These are phyloP conservation scores for Pimpla rufipes DNA, from an alignment of 2,888 invertebrate genomes.

Conservation along the genomic window DNA sequence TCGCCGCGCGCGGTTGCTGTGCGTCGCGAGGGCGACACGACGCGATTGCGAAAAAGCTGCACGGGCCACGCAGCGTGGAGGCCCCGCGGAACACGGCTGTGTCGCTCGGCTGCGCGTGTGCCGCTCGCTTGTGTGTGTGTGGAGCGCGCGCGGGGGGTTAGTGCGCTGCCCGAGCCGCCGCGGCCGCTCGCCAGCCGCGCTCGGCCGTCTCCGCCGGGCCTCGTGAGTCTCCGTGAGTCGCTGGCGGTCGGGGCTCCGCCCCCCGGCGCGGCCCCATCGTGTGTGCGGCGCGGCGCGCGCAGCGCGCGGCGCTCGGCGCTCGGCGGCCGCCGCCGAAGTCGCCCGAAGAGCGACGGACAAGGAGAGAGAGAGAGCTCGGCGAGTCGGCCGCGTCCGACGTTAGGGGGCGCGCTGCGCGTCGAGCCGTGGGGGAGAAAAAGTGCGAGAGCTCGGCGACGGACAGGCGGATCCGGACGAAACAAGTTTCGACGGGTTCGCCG, in stretches of 20 bases:
- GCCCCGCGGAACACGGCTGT: slow-evolving; percentile 3
- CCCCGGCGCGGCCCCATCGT: neutral
- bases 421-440: neutral
- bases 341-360: neutral
- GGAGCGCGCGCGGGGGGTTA: slow-evolving; percentile 33
- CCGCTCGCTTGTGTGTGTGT: neutral
- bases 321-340: neutral
- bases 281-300: neutral
- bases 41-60: slow-evolving; percentile 53
- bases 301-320: too few species aligned
- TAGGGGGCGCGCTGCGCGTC: too few species aligned
- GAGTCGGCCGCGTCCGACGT: too few species aligned
- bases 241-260: neutral
- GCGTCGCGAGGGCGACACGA: slow-evolving; percentile 58
- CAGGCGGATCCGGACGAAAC: neutral
- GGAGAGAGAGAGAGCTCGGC: neutral
- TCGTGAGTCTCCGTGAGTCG: slow-evolving; percentile 10
- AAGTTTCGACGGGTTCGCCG: neutral
- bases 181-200: neutral
- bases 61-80: slow-evolving; percentile 31
- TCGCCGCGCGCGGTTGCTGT: slow-evolving; percentile 54
- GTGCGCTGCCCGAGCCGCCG: slow-evolving; percentile 1
- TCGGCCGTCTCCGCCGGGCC: slow-evolving; percentile 30
- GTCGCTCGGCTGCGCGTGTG: neutral
- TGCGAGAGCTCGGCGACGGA: too few species aligned